A percentile compares a stretch with the other conserved stretches of the same genome.
Evolutionary conservation across 1,140 invertebrate species (phyloP).

Genomic region (Eupristina koningsbergeri): DNA sequence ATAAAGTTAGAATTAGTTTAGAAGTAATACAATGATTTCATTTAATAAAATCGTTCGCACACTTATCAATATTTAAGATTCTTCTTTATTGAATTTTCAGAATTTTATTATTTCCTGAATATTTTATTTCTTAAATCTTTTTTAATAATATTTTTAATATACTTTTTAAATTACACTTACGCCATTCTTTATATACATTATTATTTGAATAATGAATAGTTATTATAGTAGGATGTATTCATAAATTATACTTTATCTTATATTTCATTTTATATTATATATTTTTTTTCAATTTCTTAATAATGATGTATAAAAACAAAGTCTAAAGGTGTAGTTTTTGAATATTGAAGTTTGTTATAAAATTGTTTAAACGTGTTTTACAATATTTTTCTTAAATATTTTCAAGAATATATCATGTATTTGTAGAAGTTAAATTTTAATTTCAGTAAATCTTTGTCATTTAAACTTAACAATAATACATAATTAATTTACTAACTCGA

Average conservation of each 20-base stretch:
- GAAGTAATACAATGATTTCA: neutral
- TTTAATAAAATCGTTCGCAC: no score
- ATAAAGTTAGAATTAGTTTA: neutral
- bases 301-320: slow-evolving; percentile 12
- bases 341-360: neutral
- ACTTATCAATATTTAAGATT: no score
- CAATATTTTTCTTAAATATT: neutral
- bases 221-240: neutral
- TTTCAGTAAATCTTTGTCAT: slow-evolving; percentile 5
- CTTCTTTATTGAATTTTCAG: no score
- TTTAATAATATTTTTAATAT: neutral
- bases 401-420: neutral
- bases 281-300: neutral
- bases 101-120: neutral
- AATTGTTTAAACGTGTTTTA: neutral
- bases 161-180: neutral
- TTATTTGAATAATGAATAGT: neutral
- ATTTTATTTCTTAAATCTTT: neutral
- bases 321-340: neutral
- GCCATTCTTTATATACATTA: neutral
- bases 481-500: slow-evolving; percentile 17
- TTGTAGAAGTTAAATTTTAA: slow-evolving; percentile 23
- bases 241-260: neutral
- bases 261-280: neutral
- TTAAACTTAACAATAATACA: slow-evolving; percentile 33